Evolutionary conservation across 2,888 invertebrate species (phyloP).

Genomic region (Andrena hattorfiana): DNA sequence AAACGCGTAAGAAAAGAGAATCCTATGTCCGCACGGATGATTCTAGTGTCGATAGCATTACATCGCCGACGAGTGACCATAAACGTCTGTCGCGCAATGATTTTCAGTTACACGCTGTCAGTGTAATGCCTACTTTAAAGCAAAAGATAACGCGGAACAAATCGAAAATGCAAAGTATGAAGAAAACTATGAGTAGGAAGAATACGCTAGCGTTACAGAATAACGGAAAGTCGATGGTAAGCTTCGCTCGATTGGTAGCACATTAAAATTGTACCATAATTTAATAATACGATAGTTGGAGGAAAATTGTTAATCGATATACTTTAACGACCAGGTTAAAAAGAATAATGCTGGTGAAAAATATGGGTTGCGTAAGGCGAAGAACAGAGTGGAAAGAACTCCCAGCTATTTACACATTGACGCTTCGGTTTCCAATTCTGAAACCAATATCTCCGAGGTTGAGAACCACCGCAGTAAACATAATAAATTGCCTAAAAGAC

Average conservation of each 20-base stretch:
- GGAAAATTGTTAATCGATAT: conserved; percentile 13
- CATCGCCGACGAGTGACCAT: conserved; percentile 2
- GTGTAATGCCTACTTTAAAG: background rate
- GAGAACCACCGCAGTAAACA: background rate
- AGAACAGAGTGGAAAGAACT: conserved; percentile 3
- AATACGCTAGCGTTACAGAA: background rate
- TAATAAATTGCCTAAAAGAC: background rate
- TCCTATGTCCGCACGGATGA: conserved; percentile 1
- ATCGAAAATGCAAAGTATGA: background rate
- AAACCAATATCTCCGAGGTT: background rate
- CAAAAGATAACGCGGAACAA: background rate
- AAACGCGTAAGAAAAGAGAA: background rate
- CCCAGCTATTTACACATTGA: background rate
- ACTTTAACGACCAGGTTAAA: conserved; percentile 31
- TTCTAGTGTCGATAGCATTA: background rate
- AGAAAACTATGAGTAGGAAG: background rate
- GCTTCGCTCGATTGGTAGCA: background rate
- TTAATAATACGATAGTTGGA: background rate
- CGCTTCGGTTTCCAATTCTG: background rate
- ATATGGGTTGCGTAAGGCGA: background rate
- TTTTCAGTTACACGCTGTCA: background rate
- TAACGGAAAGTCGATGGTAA: conserved; percentile 12
- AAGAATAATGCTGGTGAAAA: background rate
- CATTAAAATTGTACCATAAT: background rate
- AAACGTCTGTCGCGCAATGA: background rate